These are phyloP conservation scores for Cantharis rustica DNA, from an alignment of 2,888 invertebrate species.

Conservation along the genomic window DNA sequence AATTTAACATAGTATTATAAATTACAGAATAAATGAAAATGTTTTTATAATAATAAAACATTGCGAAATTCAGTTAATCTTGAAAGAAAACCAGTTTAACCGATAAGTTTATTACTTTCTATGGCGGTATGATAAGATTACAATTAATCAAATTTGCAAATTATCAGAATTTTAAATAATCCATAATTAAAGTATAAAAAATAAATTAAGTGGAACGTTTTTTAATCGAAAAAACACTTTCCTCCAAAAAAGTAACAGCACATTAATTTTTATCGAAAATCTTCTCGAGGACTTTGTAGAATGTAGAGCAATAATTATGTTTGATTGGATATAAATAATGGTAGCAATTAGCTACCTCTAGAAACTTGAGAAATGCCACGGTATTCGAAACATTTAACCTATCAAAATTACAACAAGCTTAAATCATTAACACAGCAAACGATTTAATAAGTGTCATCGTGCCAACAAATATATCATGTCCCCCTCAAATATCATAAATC, in stretches of 20 bases:
- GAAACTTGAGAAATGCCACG: neutral
- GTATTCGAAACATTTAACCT: slow-evolving; percentile 13
- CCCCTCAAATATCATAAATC: slow-evolving; percentile 52
- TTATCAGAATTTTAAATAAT: neutral
- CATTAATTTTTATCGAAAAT: neutral
- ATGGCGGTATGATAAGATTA: neutral
- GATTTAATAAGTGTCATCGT: slow-evolving; percentile 57
- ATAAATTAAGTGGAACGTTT: too few species aligned
- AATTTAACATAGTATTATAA: too few species aligned
- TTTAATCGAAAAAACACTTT: too few species aligned
- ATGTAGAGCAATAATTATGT: neutral
- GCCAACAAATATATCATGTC: slow-evolving; percentile 48
- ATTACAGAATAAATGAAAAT: too few species aligned
- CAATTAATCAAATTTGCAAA: neutral
- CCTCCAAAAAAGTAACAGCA: too few species aligned
- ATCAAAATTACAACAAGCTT: slow-evolving; percentile 25
- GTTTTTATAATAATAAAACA: neutral
- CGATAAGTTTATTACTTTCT: neutral
- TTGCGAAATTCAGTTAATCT: neutral
- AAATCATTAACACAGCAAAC: slow-evolving; percentile 51
- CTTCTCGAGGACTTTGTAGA: neutral
- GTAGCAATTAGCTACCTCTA: neutral
- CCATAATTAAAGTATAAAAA: too few species aligned
- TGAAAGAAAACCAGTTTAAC: neutral
- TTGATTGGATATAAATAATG: neutral